Percentiles rank a stretch among this genome's conserved stretches.
Evolutionary conservation across 2,888 invertebrate species (phyloP).

Genomic region (Eupeodes latifasciatus): DNA sequence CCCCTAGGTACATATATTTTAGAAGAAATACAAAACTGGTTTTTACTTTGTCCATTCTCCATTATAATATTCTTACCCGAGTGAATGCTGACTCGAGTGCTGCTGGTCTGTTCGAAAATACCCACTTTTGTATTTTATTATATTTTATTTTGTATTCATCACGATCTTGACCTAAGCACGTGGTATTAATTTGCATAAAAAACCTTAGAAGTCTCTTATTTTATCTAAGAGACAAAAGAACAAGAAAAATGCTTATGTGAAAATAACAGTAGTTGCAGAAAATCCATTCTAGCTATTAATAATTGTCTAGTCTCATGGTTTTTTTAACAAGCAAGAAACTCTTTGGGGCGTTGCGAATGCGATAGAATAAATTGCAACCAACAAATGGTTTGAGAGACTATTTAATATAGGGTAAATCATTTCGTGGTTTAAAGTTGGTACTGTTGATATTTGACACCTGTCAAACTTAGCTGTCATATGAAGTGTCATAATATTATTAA

Average conservation of each 20-base stretch:
- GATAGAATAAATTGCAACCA: not conserved
- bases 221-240: slow-evolving; percentile 9
- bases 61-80: not conserved
- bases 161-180: slow-evolving; percentile 48
- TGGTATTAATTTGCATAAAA: slow-evolving; percentile 43
- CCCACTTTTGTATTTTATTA: not conserved
- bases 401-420: too few relatives aligned
- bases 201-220: slow-evolving; percentile 42
- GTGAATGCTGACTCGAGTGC: not conserved
- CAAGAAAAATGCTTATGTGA: not conserved
- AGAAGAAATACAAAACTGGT: slow-evolving; percentile 11
- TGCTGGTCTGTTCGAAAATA: slow-evolving; percentile 15
- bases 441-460: too few relatives aligned
- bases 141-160: slow-evolving; percentile 5
- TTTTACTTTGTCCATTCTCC: not conserved
- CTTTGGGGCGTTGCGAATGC: slow-evolving; percentile 38
- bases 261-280: not conserved
- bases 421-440: not conserved
- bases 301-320: slow-evolving; percentile 35
- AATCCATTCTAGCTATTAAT: slow-evolving; percentile 12
- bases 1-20: not conserved
- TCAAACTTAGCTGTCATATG: too few relatives aligned
- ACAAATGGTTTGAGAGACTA: not conserved
- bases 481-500: too few relatives aligned
- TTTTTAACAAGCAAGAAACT: slow-evolving; percentile 23